Conservation (phyloP, 2,113 vertebrate genomes). For the Globicephala melas region DNA sequence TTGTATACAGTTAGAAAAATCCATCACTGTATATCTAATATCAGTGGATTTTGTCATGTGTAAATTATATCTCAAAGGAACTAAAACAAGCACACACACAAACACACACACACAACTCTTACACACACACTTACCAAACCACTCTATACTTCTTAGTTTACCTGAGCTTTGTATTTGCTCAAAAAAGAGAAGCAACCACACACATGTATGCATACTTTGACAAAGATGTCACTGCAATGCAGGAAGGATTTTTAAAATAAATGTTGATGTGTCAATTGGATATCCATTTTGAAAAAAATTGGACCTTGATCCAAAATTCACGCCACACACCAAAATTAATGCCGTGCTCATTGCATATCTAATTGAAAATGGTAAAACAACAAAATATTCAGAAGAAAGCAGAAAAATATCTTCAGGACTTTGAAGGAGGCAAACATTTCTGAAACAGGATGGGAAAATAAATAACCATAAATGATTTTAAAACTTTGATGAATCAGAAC, state of each 20-base stretch:
- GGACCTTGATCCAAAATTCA: background rate
- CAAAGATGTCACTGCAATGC: background rate
- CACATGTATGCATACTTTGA: background rate
- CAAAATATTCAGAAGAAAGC: background rate
- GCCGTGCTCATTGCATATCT: background rate
- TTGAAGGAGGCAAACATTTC: background rate
- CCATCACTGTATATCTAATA: background rate
- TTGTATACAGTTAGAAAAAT: background rate
- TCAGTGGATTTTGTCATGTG: background rate
- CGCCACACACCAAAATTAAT: background rate
- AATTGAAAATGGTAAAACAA: background rate
- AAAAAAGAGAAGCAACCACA: background rate
- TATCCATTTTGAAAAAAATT: background rate
- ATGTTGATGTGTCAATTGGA: background rate
- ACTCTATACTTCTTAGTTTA: background rate
- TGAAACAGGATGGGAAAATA: background rate
- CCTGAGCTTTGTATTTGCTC: background rate
- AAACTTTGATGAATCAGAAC: background rate
- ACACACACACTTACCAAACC: background rate
- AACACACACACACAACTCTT: background rate
- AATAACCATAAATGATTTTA: background rate
- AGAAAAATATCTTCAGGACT: background rate
- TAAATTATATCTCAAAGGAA: background rate
- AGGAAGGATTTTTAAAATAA: background rate
- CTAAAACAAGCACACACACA: background rate